Percentiles rank a stretch among this genome's conserved stretches.
These are phyloP conservation scores for Melierax canorus DNA, from an alignment of 2,113 vertebrate genomes.

Conservation along the genomic window DNA sequence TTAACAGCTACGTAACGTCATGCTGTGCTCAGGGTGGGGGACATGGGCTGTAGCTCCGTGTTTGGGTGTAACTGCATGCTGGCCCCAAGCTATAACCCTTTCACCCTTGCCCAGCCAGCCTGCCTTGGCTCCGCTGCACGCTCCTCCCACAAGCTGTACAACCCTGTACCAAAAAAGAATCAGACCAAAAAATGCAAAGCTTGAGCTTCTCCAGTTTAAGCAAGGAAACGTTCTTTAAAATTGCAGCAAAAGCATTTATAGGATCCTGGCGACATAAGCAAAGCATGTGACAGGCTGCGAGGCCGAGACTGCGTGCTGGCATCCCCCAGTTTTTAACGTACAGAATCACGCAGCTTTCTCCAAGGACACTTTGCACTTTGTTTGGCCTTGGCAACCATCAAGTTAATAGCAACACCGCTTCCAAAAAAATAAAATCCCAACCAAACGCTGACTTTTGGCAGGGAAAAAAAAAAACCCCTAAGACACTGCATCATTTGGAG, in stretches of 20 bases:
- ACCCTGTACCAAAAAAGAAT: fast-evolving
- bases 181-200: neutral
- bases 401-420: neutral
- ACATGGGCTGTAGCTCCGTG: neutral
- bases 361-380: conserved; percentile 45
- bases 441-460: conserved; percentile 16
- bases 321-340: neutral
- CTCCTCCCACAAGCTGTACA: neutral
- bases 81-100: neutral
- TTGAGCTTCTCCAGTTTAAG: neutral
- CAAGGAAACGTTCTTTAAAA: neutral
- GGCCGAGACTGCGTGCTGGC: neutral
- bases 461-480: neutral
- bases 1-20: neutral
- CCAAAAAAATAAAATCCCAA: conserved; percentile 40
- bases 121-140: fast-evolving
- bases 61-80: neutral
- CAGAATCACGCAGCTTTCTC: conserved; percentile 7
- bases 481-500: conserved; percentile 39
- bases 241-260: neutral
- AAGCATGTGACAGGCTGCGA: neutral
- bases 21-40: neutral
- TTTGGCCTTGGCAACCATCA: conserved; percentile 39
- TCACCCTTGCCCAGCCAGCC: neutral
- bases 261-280: neutral